phyloP scores from a whole-genome alignment of 2,888 invertebrate species.

The Lasioglossum lativentre region DNA sequence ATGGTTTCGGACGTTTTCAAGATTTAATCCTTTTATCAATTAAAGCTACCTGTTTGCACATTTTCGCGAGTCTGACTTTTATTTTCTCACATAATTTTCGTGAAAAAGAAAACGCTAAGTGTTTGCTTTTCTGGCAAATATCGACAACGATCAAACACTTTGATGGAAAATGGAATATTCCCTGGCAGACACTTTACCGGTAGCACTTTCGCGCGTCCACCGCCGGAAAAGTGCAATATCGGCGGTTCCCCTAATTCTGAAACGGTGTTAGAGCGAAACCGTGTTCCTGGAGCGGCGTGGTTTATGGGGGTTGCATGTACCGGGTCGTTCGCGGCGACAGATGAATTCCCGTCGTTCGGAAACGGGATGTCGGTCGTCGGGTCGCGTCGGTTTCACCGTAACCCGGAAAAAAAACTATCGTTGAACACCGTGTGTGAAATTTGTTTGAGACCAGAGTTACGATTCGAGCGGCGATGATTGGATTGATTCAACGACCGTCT shows the following conservation, averaged over 20 bases:
- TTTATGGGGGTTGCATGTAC: not conserved
- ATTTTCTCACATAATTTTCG: too few species aligned
- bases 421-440: not conserved
- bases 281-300: not conserved
- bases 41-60: not conserved
- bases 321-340: not conserved
- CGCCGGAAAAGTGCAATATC: not conserved
- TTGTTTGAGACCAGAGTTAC: not conserved
- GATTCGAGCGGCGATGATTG: not conserved
- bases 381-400: not conserved
- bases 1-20: not conserved
- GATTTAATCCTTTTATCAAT: not conserved
- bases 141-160: not conserved
- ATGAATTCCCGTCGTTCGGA: not conserved
- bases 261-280: not conserved
- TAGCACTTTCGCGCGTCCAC: not conserved
- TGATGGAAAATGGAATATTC: not conserved
- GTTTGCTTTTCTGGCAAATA: not conserved
- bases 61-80: too few species aligned
- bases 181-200: not conserved
- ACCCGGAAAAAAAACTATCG: not conserved
- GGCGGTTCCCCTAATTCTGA: not conserved
- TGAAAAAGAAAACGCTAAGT: too few species aligned
- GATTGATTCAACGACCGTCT: not conserved
- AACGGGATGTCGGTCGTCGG: not conserved